These are phyloP conservation scores for Eurystomus glaucurus DNA, from an alignment of 2,797 vertebrate species.

Conservation along the genomic window DNA sequence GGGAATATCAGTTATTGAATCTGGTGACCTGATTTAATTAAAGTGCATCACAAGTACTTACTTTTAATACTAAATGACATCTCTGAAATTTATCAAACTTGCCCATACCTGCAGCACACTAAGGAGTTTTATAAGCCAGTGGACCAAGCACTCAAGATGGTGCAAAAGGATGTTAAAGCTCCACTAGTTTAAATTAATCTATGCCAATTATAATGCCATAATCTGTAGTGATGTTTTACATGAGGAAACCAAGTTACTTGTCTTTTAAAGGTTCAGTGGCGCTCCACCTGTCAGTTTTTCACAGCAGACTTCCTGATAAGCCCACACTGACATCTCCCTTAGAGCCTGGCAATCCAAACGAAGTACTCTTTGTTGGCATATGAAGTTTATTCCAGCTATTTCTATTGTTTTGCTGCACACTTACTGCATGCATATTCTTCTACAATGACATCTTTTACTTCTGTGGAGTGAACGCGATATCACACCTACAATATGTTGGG, in stretches of 20 bases:
- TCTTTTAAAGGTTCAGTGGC: conserved; percentile 74
- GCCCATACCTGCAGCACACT: not conserved
- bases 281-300: conserved; percentile 76
- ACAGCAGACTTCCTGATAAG: conserved; percentile 26
- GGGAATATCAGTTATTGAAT: not conserved
- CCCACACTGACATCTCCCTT: not conserved
- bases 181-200: not conserved
- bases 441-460: not conserved
- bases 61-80: not conserved
- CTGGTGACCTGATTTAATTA: not conserved
- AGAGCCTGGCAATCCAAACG: not conserved
- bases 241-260: conserved; percentile 68
- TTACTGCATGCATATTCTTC: not conserved
- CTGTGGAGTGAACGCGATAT: not conserved
- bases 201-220: not conserved
- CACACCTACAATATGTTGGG: not conserved
- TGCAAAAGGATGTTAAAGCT: not conserved
- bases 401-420: not conserved
- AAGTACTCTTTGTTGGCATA: not conserved
- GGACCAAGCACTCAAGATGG: not conserved
- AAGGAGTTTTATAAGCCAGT: not conserved
- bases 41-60: not conserved
- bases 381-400: not conserved
- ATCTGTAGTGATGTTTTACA: not conserved
- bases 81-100: not conserved